Conservation (phyloP, 2,888 invertebrate genomes). For the Diogma glabrata region DNA sequence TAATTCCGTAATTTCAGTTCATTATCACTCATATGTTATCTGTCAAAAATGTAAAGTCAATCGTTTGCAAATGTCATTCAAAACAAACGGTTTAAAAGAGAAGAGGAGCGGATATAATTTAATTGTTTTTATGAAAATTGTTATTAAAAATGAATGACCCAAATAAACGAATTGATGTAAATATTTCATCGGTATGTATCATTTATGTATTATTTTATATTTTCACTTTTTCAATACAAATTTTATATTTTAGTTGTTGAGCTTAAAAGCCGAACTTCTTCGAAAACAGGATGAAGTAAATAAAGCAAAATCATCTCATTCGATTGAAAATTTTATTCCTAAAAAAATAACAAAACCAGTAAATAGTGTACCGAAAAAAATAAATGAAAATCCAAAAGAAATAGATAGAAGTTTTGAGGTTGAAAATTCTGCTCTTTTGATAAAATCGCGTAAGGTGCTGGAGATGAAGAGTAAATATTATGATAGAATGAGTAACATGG, state of each 20-base stretch:
- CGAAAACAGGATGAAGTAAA: constrained; percentile 76
- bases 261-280: constrained; percentile 78
- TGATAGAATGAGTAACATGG: constrained; percentile 34
- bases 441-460: constrained; percentile 36
- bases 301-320: constrained; percentile 46
- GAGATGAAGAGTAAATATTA: constrained; percentile 37
- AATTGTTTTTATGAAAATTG: neutral
- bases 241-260: constrained; percentile 45
- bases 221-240: neutral
- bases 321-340: constrained; percentile 41
- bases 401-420: constrained; percentile 27
- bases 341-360: constrained; percentile 26
- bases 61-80: neutral
- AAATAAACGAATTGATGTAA: constrained; percentile 34
- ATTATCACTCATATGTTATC: too few species aligned
- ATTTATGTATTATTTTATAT: neutral
- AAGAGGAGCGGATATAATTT: neutral
- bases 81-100: too few species aligned
- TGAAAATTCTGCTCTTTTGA: constrained; percentile 29
- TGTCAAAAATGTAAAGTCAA: too few species aligned
- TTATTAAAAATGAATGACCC: constrained; percentile 32
- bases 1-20: too few species aligned
- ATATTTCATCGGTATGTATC: constrained; percentile 29
- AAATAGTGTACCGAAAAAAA: constrained; percentile 23
- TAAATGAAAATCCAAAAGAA: constrained; percentile 27